Evolutionary conservation across 2,888 invertebrate genomes (phyloP), one percentile per base, ranked within the genome.

Genomic region (Phyllotreta cruciferae): DNA sequence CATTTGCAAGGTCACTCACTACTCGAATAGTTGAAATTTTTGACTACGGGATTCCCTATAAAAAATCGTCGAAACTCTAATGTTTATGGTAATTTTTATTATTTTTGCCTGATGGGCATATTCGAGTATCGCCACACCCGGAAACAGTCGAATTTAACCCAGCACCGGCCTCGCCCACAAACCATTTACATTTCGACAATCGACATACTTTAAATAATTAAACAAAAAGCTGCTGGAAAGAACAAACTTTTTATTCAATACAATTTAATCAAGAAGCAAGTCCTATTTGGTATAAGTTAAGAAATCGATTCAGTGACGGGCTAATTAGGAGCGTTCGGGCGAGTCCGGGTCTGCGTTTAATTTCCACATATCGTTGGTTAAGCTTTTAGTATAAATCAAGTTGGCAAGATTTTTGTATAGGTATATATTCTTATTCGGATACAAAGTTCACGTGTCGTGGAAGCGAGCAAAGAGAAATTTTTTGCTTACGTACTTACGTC

Each of bases 51-150:
- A 64, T 60, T 64, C 60, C 64, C 60, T 60, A 37, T 42, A 56
- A 64, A 64, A 64, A 64, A 64, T 45, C 56, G 56, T 50, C 56
- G 42, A 56, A 56, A 53, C 52, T 45, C 47, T 64, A 53, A 64
- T 64, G 64, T 60, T 64, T 60, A 64, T 64, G 56, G 36, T 47
- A 56, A 64, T 60, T 60, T 56, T 52, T 64, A 64, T 63, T 60
- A 60, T 60, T 64, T 58, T 56, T 36, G 52, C 56, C 56, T 52
- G 56, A 56, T 53, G 50, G 56, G 62, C 44, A 62, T 56, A 53
- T 56, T 34, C 44, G 52, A 56, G 44, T 36, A 47, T 9, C 49
- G 50, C 64, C 64, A 60, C 64, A 60, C 64, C 64, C 64, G 56
- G 41, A 62, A 56, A 60, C 60, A 60, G 35, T 10, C 13, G 50